Conservation (phyloP, 2,888 invertebrate genomes). For the Uloborus plumipes region DNA sequence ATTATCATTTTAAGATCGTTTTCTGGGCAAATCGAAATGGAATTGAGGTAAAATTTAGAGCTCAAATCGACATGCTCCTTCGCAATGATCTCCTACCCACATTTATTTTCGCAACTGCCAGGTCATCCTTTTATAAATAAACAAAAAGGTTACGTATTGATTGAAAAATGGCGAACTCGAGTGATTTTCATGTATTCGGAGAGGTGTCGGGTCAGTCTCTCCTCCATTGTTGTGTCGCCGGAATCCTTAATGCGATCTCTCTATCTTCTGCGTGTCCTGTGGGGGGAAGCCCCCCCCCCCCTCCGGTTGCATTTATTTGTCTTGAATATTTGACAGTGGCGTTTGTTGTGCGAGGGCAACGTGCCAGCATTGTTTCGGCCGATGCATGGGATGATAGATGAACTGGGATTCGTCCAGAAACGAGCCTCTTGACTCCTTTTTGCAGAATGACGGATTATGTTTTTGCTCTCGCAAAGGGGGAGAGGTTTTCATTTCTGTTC, state of each 20-base stretch:
- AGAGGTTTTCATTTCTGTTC: conserved; percentile 1
- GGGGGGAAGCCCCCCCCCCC: conserved; percentile 40
- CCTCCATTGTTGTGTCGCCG: conserved; percentile 43
- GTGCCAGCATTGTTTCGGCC: conserved; percentile 42
- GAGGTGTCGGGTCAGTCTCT: conserved; percentile 59
- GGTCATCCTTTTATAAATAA: conserved; percentile 41
- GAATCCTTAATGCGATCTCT: conserved; percentile 60
- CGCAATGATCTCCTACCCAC: not conserved
- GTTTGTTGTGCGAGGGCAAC: conserved; percentile 48
- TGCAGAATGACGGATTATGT: conserved; percentile 52
- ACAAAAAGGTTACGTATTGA: conserved; percentile 45
- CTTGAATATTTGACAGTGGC: conserved; percentile 61
- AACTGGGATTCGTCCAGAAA: conserved; percentile 56
- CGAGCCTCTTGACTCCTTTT: conserved; percentile 54
- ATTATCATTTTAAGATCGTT: too few relatives aligned
- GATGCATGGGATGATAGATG: conserved; percentile 40
- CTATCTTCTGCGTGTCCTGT: conserved; percentile 38
- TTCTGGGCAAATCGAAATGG: too few relatives aligned
- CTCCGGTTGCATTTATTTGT: conserved; percentile 53
- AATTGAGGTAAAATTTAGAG: too few relatives aligned
- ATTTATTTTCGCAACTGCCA: conserved; percentile 17
- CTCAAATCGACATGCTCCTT: not conserved
- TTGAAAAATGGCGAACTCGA: conserved; percentile 51
- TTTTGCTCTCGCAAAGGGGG: not conserved
- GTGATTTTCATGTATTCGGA: conserved; percentile 31